Evolutionary conservation across 2,113 vertebrate species (phyloP).

Genomic region (Melospiza georgiana): DNA sequence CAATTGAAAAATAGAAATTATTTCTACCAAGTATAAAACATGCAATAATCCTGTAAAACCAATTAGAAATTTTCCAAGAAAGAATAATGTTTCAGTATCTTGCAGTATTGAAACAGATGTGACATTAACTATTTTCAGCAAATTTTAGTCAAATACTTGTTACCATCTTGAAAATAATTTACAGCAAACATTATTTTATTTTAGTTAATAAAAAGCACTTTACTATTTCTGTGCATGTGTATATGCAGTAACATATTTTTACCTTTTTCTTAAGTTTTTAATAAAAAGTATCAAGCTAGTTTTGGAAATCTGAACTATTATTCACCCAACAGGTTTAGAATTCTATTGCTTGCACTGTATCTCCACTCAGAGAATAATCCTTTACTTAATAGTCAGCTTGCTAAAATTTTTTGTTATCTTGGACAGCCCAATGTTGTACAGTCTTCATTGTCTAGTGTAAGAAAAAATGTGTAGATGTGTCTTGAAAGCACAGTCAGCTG

Average conservation of each 20-base stretch:
- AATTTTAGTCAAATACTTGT: neutral
- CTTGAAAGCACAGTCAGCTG: neutral
- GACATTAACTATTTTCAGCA: neutral
- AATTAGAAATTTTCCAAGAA: neutral
- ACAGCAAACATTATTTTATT: neutral
- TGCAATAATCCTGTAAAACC: neutral
- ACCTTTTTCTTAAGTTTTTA: neutral
- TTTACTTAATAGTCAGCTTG: neutral
- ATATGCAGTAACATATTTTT: neutral
- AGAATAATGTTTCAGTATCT: neutral
- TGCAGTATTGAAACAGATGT: neutral
- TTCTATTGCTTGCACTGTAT: neutral
- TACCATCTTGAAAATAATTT: neutral
- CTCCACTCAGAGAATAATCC: neutral
- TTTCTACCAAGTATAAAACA: neutral
- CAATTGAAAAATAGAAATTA: neutral
- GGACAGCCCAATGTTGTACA: neutral
- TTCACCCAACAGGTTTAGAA: neutral
- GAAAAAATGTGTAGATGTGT: neutral
- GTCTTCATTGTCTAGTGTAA: neutral
- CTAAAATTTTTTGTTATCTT: neutral
- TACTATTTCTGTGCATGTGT: neutral
- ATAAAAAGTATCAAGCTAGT: neutral
- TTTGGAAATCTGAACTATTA: neutral
- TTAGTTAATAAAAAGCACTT: neutral